phyloP scores from a whole-genome alignment of 2,797 vertebrate species.

The Pempheris klunzingeri region DNA sequence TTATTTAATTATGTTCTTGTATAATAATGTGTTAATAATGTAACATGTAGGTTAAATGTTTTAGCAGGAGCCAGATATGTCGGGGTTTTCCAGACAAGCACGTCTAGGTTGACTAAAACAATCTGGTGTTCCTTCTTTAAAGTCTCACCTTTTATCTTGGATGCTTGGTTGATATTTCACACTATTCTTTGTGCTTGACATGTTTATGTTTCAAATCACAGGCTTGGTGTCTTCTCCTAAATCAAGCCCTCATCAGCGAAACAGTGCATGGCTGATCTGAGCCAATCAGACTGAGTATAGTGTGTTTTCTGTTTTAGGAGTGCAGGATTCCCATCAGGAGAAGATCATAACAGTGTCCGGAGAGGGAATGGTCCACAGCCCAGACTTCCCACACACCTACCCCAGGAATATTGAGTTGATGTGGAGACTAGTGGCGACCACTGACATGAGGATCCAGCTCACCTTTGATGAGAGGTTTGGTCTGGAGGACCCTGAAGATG shows the following conservation, averaged over 20 bases:
- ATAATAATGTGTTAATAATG: neutral
- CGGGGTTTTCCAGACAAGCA: neutral
- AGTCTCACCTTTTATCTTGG: conserved; percentile 8
- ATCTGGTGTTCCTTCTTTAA: neutral
- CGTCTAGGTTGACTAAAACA: conserved; percentile 6
- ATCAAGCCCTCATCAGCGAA: neutral
- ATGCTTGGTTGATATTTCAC: conserved; percentile 12
- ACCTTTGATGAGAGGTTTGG: conserved; percentile 96
- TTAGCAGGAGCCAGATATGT: neutral
- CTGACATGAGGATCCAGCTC: conserved; percentile 93
- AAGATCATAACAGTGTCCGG: conserved; percentile 92
- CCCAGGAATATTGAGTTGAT: conserved; percentile 91
- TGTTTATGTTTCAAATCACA: conserved; percentile 4
- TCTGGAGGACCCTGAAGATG: conserved; percentile 97
- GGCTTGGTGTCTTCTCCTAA: neutral
- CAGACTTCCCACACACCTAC: conserved; percentile 93
- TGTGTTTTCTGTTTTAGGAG: conserved; percentile 84
- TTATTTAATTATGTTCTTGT: neutral
- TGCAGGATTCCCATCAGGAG: conserved; percentile 95
- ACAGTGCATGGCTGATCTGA: neutral
- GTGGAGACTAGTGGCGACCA: conserved; percentile 92
- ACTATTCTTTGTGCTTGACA: neutral
- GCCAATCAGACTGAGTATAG: neutral
- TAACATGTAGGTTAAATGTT: neutral
- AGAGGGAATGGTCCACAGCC: conserved; percentile 95